Evolutionary conservation across 2,797 vertebrate species (phyloP).

Genomic region (Crenuchus spilurus): DNA sequence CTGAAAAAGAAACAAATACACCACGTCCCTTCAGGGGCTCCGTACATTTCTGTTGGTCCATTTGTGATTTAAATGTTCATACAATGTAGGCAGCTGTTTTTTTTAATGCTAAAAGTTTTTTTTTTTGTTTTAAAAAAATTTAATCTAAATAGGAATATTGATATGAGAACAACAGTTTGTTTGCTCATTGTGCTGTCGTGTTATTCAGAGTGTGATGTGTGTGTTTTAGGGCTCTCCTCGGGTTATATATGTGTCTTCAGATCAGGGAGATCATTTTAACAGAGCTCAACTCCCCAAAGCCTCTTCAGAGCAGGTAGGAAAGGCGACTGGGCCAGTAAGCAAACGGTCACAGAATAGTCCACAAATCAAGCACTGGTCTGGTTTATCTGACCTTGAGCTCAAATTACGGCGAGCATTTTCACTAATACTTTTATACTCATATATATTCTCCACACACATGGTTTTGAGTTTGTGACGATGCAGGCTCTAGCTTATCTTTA

Average conservation of each 20-base stretch:
- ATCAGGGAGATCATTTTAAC: constrained; percentile 78
- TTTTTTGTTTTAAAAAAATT: no score
- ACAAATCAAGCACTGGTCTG: background rate
- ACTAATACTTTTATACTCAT: background rate
- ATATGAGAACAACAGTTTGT: no score
- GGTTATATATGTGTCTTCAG: constrained; percentile 81
- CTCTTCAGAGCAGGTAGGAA: constrained; percentile 78
- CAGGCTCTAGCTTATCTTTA: constrained; percentile 12
- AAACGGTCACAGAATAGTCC: background rate
- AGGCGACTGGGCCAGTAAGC: background rate
- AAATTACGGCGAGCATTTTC: background rate
- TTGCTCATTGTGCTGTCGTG: background rate
- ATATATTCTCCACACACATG: background rate
- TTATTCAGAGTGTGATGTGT: background rate
- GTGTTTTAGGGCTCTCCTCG: constrained; percentile 75
- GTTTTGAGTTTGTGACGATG: background rate
- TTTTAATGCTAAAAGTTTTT: no score
- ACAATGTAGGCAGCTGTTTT: no score
- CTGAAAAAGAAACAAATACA: no score
- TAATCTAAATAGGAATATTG: no score
- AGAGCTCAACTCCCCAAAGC: constrained; percentile 79
- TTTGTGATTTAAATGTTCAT: no score
- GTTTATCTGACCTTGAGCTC: background rate
- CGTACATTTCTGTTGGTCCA: no score
- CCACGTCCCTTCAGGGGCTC: no score